These are phyloP conservation scores for Botia almorhae DNA, from an alignment of 2,797 vertebrate species.

Conservation along the genomic window DNA sequence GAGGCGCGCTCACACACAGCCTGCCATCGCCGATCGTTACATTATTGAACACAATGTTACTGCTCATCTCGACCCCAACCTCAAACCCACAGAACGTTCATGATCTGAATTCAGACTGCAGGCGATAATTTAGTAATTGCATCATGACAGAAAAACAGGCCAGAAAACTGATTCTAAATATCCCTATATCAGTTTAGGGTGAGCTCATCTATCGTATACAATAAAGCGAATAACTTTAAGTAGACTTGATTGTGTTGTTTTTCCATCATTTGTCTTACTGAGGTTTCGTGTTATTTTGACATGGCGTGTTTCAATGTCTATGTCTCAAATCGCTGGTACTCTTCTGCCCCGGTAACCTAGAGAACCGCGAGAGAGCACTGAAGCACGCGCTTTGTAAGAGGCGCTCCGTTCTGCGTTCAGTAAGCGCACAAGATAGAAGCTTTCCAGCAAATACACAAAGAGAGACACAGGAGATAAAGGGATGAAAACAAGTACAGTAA, in stretches of 20 bases:
- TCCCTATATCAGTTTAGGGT: background rate
- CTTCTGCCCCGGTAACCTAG: slow-evolving; percentile 86
- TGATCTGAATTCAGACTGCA: background rate
- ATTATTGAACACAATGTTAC: background rate
- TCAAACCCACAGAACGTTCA: slow-evolving; percentile 11
- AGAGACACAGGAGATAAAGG: slow-evolving; percentile 74
- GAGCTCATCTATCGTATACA: background rate
- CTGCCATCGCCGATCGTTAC: background rate
- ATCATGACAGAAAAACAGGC: background rate
- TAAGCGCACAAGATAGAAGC: slow-evolving; percentile 78
- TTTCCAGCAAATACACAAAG: slow-evolving; percentile 80
- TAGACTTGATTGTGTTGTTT: slow-evolving; percentile 15
- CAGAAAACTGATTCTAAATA: background rate
- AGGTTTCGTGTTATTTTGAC: slow-evolving; percentile 28
- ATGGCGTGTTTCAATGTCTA: slow-evolving; percentile 27
- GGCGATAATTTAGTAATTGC: background rate
- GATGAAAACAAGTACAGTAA: slow-evolving; percentile 81
- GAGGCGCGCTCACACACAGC: slow-evolving; percentile 28
- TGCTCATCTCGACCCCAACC: slow-evolving; percentile 5
- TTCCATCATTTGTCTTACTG: slow-evolving; percentile 3
- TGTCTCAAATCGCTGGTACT: slow-evolving; percentile 57
- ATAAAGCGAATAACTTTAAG: background rate
- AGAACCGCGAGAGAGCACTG: slow-evolving; percentile 84
- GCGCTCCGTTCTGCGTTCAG: slow-evolving; percentile 79
- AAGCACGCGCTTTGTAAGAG: slow-evolving; percentile 86